phyloP scores from a whole-genome alignment of 2,888 invertebrate species.

The Nebria brevicollis region DNA sequence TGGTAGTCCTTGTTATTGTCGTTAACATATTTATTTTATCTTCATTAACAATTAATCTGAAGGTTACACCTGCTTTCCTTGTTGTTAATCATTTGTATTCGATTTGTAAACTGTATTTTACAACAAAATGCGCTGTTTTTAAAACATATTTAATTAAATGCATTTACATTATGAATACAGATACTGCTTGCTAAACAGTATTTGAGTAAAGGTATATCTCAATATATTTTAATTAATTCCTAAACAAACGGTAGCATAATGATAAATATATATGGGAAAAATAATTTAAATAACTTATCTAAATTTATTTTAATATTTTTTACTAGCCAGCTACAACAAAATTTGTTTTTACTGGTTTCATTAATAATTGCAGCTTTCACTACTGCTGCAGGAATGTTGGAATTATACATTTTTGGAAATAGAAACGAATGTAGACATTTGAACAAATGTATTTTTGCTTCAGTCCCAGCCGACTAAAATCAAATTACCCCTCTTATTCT shows the following conservation, averaged over 20 bases:
- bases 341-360: neutral
- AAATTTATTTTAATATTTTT: neutral
- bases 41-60: neutral
- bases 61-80: neutral
- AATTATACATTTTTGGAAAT: too few species aligned
- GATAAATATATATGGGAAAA: too few species aligned
- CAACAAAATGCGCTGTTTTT: too few species aligned
- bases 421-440: too few species aligned
- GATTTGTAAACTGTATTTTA: neutral
- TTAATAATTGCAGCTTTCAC: conserved; percentile 5
- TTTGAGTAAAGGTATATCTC: too few species aligned
- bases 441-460: neutral
- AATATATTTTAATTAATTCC: too few species aligned
- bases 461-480: neutral
- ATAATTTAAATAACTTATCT: too few species aligned
- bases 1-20: neutral
- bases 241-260: too few species aligned
- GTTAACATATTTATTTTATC: neutral
- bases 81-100: neutral
- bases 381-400: neutral
- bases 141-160: too few species aligned
- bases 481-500: neutral
- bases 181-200: too few species aligned
- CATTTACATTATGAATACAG: too few species aligned
- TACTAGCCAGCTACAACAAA: neutral